Evolutionary conservation across 1,140 invertebrate species (phyloP), one percentile per base, ranked within the genome.

Genomic region (Halictus rubicundus): DNA sequence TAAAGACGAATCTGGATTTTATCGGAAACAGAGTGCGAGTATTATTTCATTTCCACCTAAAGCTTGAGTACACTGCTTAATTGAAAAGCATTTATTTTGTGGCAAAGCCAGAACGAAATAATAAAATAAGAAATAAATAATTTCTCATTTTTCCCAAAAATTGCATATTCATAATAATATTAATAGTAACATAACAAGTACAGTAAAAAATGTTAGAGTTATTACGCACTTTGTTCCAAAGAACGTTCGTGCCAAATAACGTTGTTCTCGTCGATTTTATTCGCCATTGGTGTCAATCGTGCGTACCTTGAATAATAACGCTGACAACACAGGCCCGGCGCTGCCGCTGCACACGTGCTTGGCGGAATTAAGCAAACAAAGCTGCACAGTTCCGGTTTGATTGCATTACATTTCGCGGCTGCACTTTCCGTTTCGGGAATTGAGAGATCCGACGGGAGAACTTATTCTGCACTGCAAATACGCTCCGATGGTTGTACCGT

Each of bases 381-480:
- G 54, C 23, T 42, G n/a, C n/a, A 6, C 37, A 77, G 21, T 59
- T 68, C 42, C 16, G 27, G 42, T 39, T 23, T 32, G 72, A 39
- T 69, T 32, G 21, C 54, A 49, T 77, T 61, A 21, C 57, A 21
- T 61, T 69, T 19, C 25, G 9, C 42, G 42, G 42, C 3, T 42
- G 27, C 27, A 25, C 16, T 37, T 32, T 25, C 16, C n/a, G 54
- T 32, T 42, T 25, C 52, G 21, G 54, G 49, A 42, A 60, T 60
- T 8, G 25, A 60, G 74, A 39, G 54, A 49, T 37, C 54, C 66
- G 3, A 21, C 2, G 39, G 4, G 46, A 46, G 42, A 72, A 78
- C 68, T 78, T 78, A 63, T 71, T 63, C 57, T 32, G 76, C 42
- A 57, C 63, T 71, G 59, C 54, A 63, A 64, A 78, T 72, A 72